These are phyloP conservation scores for Acipenser oxyrinchus DNA, from an alignment of 2,797 vertebrate genomes.

Conservation along the genomic window DNA sequence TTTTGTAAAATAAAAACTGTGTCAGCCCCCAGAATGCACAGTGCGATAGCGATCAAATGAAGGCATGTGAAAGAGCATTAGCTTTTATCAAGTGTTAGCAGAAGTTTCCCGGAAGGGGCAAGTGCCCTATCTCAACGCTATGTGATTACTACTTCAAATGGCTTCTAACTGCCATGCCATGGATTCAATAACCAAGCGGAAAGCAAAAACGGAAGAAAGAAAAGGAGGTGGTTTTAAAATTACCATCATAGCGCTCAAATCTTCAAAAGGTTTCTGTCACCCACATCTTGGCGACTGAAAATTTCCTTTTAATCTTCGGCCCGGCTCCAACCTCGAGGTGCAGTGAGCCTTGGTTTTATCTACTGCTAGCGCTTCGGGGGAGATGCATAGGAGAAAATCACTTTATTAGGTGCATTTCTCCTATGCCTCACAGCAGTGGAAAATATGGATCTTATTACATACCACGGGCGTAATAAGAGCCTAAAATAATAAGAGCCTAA, in stretches of 20 bases:
- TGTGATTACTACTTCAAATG: not conserved
- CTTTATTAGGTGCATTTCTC: too few species aligned
- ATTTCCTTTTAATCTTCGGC: slow-evolving; percentile 32
- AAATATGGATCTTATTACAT: too few species aligned
- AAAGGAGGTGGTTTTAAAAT: slow-evolving; percentile 19
- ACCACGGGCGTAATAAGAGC: too few species aligned
- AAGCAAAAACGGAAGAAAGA: not conserved
- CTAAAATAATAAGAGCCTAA: too few species aligned
- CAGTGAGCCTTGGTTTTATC: too few species aligned
- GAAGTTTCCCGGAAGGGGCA: not conserved
- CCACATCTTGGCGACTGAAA: slow-evolving; percentile 14
- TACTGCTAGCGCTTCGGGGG: too few species aligned
- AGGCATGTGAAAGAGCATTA: too few species aligned
- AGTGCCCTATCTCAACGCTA: not conserved
- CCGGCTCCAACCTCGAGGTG: slow-evolving; percentile 1
- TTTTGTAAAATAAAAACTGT: too few species aligned
- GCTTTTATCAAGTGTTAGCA: not conserved
- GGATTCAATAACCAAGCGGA: not conserved
- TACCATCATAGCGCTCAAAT: slow-evolving; percentile 36
- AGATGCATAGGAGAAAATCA: too few species aligned
- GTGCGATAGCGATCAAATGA: too few species aligned
- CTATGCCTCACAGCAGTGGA: too few species aligned
- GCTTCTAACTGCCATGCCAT: not conserved
- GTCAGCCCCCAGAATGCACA: too few species aligned
- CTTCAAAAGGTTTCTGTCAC: slow-evolving; percentile 41